phyloP scores from a whole-genome alignment of 2,888 invertebrate genomes.

The Mythimna albipuncta region DNA sequence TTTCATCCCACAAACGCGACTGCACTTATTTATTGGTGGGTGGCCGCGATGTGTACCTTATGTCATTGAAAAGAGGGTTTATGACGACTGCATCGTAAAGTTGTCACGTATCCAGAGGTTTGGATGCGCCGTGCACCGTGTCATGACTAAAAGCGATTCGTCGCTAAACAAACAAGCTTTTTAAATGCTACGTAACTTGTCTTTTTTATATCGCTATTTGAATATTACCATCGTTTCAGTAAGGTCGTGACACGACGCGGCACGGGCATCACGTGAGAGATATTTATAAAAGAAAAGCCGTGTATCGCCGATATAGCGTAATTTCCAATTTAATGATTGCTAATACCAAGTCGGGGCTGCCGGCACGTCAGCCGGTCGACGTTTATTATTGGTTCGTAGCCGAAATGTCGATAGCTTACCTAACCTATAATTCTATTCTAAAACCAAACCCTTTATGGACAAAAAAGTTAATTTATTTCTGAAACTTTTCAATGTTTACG shows the following conservation, averaged over 20 bases:
- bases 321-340: slow-evolving; percentile 91
- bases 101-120: slow-evolving; percentile 69
- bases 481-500: slow-evolving; percentile 16
- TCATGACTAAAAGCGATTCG: slow-evolving; percentile 89
- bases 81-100: slow-evolving; percentile 66
- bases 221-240: slow-evolving; percentile 89
- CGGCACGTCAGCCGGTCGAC: slow-evolving; percentile 83
- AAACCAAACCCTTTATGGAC: slow-evolving; percentile 47
- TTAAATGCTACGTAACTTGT: slow-evolving; percentile 91
- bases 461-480: slow-evolving; percentile 28
- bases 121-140: slow-evolving; percentile 83
- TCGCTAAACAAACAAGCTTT: slow-evolving; percentile 90
- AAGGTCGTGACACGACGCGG: slow-evolving; percentile 89
- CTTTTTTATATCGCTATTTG: slow-evolving; percentile 91
- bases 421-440: slow-evolving; percentile 66
- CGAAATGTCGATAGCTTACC: slow-evolving; percentile 70
- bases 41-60: slow-evolving; percentile 64
- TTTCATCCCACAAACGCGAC: slow-evolving; percentile 69
- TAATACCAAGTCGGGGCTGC: slow-evolving; percentile 87
- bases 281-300: slow-evolving; percentile 90
- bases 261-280: slow-evolving; percentile 89
- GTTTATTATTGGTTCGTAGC: slow-evolving; percentile 78
- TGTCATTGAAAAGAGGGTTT: slow-evolving; percentile 57
- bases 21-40: slow-evolving; percentile 59
- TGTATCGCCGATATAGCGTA: slow-evolving; percentile 89